Evolutionary conservation across 1,140 invertebrate genomes (phyloP).

Genomic region (Drosophila funebris): DNA sequence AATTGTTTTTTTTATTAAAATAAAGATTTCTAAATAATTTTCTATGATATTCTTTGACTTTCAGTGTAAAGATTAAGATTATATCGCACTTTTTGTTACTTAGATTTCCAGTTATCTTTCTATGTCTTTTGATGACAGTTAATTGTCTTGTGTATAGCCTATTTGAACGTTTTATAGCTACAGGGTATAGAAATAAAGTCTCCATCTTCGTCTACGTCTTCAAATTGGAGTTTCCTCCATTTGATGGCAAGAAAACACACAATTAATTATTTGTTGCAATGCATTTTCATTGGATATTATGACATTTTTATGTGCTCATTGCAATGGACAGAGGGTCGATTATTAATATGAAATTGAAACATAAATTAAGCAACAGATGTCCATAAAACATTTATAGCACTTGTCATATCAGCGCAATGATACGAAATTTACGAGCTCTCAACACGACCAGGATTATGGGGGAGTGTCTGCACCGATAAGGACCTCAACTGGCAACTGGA

Average conservation of each 20-base stretch:
- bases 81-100: too few relatives aligned
- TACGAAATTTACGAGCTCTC: conserved; percentile 54
- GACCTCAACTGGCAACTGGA: conserved; percentile 24
- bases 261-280: conserved; percentile 74
- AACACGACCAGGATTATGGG: conserved; percentile 29
- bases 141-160: too few relatives aligned
- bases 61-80: too few relatives aligned
- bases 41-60: too few relatives aligned
- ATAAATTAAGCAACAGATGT: conserved; percentile 79
- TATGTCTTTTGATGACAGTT: too few relatives aligned
- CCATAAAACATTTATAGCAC: conserved; percentile 68
- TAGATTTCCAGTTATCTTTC: too few relatives aligned
- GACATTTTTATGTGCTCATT: conserved; percentile 68
- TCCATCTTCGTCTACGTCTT: neutral
- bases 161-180: neutral
- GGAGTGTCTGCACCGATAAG: conserved; percentile 5
- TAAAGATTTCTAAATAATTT: too few relatives aligned
- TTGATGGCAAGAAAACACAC: conserved; percentile 11
- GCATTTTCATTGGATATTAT: conserved; percentile 75
- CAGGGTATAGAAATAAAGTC: conserved; percentile 10
- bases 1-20: too few relatives aligned
- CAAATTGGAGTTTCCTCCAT: conserved; percentile 3
- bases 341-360: conserved; percentile 64
- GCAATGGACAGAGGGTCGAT: neutral
- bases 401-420: conserved; percentile 71